Evolutionary conservation across 2,888 invertebrate species (phyloP).

Genomic region (Globia sparganii): DNA sequence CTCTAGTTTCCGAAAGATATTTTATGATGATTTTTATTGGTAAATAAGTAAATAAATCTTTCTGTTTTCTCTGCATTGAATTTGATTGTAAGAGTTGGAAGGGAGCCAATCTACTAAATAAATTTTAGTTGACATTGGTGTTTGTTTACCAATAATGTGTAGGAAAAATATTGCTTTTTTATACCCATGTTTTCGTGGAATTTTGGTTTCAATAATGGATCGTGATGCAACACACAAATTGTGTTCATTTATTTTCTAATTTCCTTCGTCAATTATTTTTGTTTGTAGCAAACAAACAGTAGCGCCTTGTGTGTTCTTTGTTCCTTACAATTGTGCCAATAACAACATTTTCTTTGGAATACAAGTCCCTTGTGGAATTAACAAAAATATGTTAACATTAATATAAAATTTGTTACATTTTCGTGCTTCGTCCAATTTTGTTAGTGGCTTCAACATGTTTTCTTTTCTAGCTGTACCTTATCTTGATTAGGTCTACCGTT

Average conservation of each 20-base stretch:
- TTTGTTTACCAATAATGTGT: slow-evolving; percentile 56
- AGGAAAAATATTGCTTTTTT: slow-evolving; percentile 37
- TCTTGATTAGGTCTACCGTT: slow-evolving; percentile 2
- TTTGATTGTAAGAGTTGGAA: slow-evolving; percentile 56
- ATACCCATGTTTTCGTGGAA: slow-evolving; percentile 20
- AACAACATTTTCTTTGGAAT: slow-evolving; percentile 11
- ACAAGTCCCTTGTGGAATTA: slow-evolving; percentile 12
- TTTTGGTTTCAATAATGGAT: slow-evolving; percentile 20
- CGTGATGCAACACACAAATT: slow-evolving; percentile 9
- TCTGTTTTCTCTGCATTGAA: slow-evolving; percentile 44
- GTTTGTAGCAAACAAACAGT: no score
- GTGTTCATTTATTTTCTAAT: slow-evolving; percentile 1
- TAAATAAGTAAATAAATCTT: slow-evolving; percentile 64
- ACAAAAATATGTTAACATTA: slow-evolving; percentile 36
- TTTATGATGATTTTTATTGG: slow-evolving; percentile 57
- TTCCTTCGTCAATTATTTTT: slow-evolving; percentile 18
- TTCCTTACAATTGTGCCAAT: slow-evolving; percentile 8
- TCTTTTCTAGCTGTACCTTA: not conserved
- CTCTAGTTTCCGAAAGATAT: slow-evolving; percentile 49
- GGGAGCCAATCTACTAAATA: slow-evolving; percentile 55
- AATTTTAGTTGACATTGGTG: slow-evolving; percentile 56
- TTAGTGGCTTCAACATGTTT: slow-evolving; percentile 3
- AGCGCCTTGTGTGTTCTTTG: slow-evolving; percentile 3
- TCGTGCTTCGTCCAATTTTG: slow-evolving; percentile 23
- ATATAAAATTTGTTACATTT: slow-evolving; percentile 39